Percentiles rank a stretch among this genome's conserved stretches.
phyloP scores from a whole-genome alignment of 2,113 vertebrate genomes.

The Ranitomeya imitator region DNA sequence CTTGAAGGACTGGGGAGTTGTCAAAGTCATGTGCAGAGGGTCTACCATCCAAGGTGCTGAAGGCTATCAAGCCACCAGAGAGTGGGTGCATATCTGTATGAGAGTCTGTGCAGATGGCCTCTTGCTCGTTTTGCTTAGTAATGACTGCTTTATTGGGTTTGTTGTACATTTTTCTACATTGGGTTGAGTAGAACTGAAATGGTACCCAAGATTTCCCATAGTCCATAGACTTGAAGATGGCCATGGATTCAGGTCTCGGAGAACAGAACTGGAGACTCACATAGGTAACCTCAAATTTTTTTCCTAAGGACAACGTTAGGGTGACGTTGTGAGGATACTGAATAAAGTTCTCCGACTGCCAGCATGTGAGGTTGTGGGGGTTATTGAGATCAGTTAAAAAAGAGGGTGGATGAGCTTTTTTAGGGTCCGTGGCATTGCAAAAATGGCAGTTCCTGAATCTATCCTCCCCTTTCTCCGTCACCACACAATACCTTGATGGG shows the following conservation, averaged over 20 bases:
- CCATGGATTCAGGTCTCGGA: constrained; percentile 93
- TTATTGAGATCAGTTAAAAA: constrained; percentile 98
- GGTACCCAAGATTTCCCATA: constrained; percentile 95
- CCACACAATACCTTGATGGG: constrained; percentile 87
- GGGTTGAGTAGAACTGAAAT: constrained; percentile 96
- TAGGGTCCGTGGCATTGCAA: constrained; percentile 92
- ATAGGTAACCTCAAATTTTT: constrained; percentile 98
- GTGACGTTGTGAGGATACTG: constrained; percentile 94
- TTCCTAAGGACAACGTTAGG: constrained; percentile 88
- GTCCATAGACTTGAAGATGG: constrained; percentile 97
- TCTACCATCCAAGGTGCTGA: constrained; percentile 96
- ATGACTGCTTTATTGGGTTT: constrained; percentile 87
- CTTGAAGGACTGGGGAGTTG: constrained; percentile 97
- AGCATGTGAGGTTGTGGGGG: constrained; percentile 98
- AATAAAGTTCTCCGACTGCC: constrained; percentile 94
- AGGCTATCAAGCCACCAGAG: constrained; percentile 93
- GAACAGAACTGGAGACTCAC: constrained; percentile 99
- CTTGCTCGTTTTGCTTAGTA: constrained; percentile 98
- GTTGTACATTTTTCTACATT: constrained; percentile 96
- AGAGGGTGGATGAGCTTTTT: constrained; percentile 84
- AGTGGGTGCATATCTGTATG: constrained; percentile 94
- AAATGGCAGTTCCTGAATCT: constrained; percentile 86
- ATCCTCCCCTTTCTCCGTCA: constrained; percentile 88
- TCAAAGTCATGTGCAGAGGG: constrained; percentile 98
- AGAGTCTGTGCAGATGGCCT: constrained; percentile 96